These are phyloP conservation scores for Autographa pulchrina DNA, from an alignment of 2,888 invertebrate genomes.

Conservation along the genomic window DNA sequence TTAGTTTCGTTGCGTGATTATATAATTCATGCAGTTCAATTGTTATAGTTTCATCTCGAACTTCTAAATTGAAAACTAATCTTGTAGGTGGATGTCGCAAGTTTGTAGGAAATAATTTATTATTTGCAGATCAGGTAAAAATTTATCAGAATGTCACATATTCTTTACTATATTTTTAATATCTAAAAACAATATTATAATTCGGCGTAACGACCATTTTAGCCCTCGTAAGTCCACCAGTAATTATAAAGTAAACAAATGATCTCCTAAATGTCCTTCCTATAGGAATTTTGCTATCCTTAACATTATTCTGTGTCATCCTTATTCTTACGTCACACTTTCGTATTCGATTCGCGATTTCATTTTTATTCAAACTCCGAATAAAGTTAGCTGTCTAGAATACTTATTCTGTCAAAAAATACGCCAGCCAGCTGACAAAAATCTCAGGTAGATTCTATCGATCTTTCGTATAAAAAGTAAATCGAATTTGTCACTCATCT, in stretches of 20 bases:
- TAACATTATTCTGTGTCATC: neutral
- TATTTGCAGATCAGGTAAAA: too few species aligned
- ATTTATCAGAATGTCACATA: too few species aligned
- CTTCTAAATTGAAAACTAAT: neutral
- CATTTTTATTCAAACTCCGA: conserved; percentile 30
- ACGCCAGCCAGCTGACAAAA: conserved; percentile 20
- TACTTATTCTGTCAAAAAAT: conserved; percentile 31
- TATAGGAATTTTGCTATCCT: neutral
- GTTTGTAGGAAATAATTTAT: neutral
- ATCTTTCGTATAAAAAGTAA: neutral
- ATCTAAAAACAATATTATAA: too few species aligned
- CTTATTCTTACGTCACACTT: conserved; percentile 1
- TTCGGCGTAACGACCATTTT: too few species aligned
- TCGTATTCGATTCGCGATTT: conserved; percentile 19
- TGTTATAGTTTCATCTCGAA: neutral
- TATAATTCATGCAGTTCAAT: neutral
- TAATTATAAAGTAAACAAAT: neutral
- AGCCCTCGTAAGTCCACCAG: too few species aligned
- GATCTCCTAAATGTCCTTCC: neutral
- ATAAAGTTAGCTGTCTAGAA: conserved; percentile 14
- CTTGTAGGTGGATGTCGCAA: neutral
- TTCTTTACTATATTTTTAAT: too few species aligned
- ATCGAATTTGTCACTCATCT: conserved; percentile 14
- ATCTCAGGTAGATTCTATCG: conserved; percentile 9
- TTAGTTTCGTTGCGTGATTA: neutral